phyloP scores from a whole-genome alignment of 2,113 vertebrate genomes.

The Lampris megalopsis region DNA sequence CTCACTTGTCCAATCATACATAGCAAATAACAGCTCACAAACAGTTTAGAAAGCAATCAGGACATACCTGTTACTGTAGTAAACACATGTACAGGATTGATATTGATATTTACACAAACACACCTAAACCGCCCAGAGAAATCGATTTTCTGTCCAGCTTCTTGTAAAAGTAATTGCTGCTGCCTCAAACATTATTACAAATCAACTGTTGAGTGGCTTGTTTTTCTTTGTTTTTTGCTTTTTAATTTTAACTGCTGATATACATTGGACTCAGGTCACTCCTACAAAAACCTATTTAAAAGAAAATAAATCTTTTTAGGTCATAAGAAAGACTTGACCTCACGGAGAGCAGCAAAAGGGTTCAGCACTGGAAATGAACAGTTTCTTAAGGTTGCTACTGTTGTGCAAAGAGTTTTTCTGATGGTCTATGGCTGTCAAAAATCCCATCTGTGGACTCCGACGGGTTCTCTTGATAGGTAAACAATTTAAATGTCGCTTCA shows the following conservation, averaged over 20 bases:
- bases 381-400: background rate
- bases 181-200: conserved; percentile 35
- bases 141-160: background rate
- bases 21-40: conserved; percentile 3
- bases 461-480: background rate
- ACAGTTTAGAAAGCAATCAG: conserved; percentile 16
- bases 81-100: conserved; percentile 8
- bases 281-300: conserved; percentile 48
- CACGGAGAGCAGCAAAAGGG: conserved; percentile 12
- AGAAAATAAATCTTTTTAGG: background rate
- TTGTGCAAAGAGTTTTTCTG: background rate
- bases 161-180: conserved; percentile 31
- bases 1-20: conserved; percentile 3
- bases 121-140: conserved; percentile 10
- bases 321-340: conserved; percentile 21
- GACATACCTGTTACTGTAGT: conserved; percentile 1
- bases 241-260: conserved; percentile 7
- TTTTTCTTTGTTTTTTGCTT: background rate
- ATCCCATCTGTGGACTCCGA: background rate
- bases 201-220: conserved; percentile 13
- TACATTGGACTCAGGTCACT: conserved; percentile 77
- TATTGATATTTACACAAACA: conserved; percentile 34
- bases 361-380: conserved; percentile 10
- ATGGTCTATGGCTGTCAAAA: background rate
- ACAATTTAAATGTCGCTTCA: background rate